Evolutionary conservation across 92 coral and sea anemone genomes (phyloP).

Genomic region (Parazoanthus swiftii): DNA sequence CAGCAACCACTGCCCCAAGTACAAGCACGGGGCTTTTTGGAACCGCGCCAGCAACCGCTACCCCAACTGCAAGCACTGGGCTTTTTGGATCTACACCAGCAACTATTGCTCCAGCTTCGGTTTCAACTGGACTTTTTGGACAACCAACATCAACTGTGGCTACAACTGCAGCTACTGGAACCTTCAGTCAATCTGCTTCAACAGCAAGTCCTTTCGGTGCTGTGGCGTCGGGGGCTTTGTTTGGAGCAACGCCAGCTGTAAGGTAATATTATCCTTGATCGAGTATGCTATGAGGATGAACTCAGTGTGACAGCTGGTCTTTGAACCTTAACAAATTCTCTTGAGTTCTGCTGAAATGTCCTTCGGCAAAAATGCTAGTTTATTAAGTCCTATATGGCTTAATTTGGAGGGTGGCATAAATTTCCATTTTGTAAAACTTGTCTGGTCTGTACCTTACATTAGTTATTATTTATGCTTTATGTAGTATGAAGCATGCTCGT

Average conservation of each 20-base stretch:
- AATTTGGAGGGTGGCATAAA: no score
- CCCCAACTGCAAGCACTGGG: neutral
- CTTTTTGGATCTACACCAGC: neutral
- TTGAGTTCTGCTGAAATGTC: no score
- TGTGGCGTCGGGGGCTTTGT: conserved; percentile 13
- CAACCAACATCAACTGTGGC: neutral
- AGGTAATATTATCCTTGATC: conserved; percentile 6
- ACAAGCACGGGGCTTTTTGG: neutral
- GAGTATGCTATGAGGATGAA: neutral
- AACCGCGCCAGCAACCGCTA: neutral
- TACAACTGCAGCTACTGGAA: neutral
- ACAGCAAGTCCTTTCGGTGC: conserved; percentile 6
- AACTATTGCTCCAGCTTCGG: neutral
- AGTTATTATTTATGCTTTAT: no score
- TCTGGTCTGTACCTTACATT: no score
- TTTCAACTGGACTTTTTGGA: neutral
- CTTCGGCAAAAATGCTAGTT: no score
- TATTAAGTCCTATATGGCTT: no score
- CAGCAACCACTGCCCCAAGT: neutral
- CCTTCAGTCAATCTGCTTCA: conserved; percentile 5
- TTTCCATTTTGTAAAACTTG: no score
- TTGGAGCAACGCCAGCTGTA: conserved; percentile 4
- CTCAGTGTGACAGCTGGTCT: neutral
- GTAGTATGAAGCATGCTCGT: no score
- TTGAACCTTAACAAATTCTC: no score